Conservation (phyloP, 30 jellyfish, hydroid and myxozoan species). For the Haliclystus octoradiatus region DNA sequence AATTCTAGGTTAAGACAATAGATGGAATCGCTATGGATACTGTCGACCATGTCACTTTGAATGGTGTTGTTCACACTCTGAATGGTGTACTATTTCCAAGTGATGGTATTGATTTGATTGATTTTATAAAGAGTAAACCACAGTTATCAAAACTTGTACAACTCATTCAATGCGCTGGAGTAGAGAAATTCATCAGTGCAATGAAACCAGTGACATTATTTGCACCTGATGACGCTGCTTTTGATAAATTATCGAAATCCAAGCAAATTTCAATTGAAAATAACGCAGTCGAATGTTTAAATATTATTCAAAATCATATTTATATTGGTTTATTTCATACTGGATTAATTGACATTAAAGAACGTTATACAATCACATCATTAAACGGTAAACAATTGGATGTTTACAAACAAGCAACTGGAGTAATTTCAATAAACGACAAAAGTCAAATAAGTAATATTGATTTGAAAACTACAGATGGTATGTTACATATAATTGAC, state of each 20-base stretch:
- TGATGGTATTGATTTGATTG: constrained; percentile 10
- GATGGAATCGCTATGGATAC: constrained; percentile 23
- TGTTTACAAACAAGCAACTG: constrained; percentile 1
- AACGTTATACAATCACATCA: constrained; percentile 30
- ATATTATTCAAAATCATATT: constrained; percentile 19
- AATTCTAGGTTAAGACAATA: constrained; percentile 35
- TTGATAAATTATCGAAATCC: constrained; percentile 12
- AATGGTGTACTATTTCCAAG: constrained; percentile 13
- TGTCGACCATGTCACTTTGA: constrained; percentile 27
- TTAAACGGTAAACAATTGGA: constrained; percentile 19
- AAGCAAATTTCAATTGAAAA: constrained; percentile 12
- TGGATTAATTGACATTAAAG: constrained; percentile 1
- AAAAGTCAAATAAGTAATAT: constrained; percentile 8
- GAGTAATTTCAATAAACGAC: constrained; percentile 9
- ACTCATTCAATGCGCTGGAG: constrained; percentile 10
- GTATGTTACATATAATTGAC: constrained; percentile 45
- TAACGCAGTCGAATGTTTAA: constrained; percentile 6
- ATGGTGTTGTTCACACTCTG: constrained; percentile 35
- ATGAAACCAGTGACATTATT: constrained; percentile 30
- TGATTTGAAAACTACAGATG: constrained; percentile 27
- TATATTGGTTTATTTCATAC: constrained; percentile 31
- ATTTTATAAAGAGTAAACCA: constrained; percentile 17
- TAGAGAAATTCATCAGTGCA: constrained; percentile 14
- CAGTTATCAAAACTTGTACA: constrained; percentile 15
- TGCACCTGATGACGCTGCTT: constrained; percentile 53